Evolutionary conservation across 2,797 vertebrate genomes (phyloP), one percentile per base, ranked within the genome.

Genomic region (Aphelocoma californica): DNA sequence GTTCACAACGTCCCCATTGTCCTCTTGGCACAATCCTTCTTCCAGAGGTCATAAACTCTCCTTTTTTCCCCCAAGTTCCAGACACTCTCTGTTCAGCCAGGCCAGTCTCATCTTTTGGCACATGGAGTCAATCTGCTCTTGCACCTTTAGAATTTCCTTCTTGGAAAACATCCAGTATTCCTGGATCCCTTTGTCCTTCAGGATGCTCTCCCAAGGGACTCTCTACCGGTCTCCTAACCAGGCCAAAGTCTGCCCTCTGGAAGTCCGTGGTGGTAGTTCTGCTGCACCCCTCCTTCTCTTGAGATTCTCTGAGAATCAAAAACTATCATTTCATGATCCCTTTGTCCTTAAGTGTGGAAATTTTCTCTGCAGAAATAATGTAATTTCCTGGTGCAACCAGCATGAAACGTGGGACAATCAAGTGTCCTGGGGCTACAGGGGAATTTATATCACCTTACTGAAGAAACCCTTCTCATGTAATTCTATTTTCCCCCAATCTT

Each of bases 51-150:
- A 29, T 36, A 50, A 60, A 29, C 7, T 54, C 34, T 23, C 5
- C 7, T 38, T 56, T 58, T 53, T 57, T 14, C 10, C 19, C 0
- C 19, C 0, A 0, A 57, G 23, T 84, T 75, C 19, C 32, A 26
- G 47, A 28, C 24, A 7, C 21, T 34, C 6, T 53, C 29, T 50
- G 6, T 34, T 85, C 40, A 75, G 25, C 24, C 28, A 58, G 54
- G 10, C 11, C 11, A 14, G 18, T 45, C 36, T 88, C 17, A 31
- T 51, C 36, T 61, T 54, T 32, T 18, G 6, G 36, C 26, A 61
- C 10, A 20, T 18, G 42, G 9, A 19, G 5, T 71, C 6, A 51
- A 0, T 15, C 12, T 73, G 38, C 28, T 53, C 12, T 12, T n/a
- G 12, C 12, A 3, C 17, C 42, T 84, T 54, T 14, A 28, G 38